Base-by-base conservation (phyloP, 2,888 invertebrate species). In the Galerucella nymphaeae region DNA sequence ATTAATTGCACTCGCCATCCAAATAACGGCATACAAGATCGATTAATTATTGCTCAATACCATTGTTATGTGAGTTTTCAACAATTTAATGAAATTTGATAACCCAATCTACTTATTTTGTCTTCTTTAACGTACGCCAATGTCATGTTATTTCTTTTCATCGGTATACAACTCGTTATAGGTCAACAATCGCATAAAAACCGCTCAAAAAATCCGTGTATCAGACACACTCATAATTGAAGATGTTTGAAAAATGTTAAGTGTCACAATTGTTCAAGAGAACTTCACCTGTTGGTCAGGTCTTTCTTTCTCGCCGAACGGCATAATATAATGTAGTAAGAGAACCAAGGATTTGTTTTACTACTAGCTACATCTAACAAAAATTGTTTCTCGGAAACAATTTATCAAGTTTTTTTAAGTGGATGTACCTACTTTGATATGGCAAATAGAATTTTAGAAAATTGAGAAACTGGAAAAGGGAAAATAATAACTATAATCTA, bases 181-280 rank as follows among this genome's bases (percentile, higher is more conserved):
- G 72, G 72, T 72, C 72, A 72, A 72, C 72, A 72, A 69, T 72
- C 72, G 68, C 72, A 62, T 72, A 69, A 72, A 68, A 72, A 68
- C 65, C 59, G 61, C 72, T 69, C 23, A 68, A 72, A 72, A 72
- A 72, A 72, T 69, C 69, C 64, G 70, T 69, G 72, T 72, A 53
- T 53, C 68, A 72, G 61, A 55, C 66, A 53, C 30, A 61, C 59
- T 72, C 59, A 65, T 69, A 72, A 69, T 69, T 59, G 59, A 57
- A 72, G 72, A 67, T 69, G 68, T 69, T 72, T 69, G 50, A 69
- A 67, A 72, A 72, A 72, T 64, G 58, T 72, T 64, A 65, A 70
- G 63, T 67, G 58, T 72, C 72, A 72, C 67, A 68, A 68, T 68
- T 72, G 64, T 59, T 68, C 50, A 14, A 67, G 63, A 63, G 48